phyloP scores from a whole-genome alignment of 92 coral and sea anemone species.

The Actinernus sp. region DNA sequence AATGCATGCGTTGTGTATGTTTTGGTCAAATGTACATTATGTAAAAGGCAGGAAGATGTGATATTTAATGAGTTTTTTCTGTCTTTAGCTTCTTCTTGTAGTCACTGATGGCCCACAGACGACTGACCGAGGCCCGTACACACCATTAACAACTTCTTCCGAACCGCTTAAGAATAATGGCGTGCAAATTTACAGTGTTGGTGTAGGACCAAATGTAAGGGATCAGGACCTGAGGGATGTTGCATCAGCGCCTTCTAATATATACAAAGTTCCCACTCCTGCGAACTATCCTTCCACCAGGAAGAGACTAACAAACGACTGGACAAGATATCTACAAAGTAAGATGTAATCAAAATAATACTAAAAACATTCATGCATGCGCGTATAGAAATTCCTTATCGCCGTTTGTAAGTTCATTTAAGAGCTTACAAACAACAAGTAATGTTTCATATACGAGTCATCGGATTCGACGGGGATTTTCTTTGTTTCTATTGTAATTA shows the following conservation, averaged over 20 bases:
- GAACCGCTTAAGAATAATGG: conserved; percentile 55
- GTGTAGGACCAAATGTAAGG: conserved; percentile 43
- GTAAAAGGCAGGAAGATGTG: no score
- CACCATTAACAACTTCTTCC: conserved; percentile 52
- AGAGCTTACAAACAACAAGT: no score
- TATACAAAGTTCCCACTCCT: conserved; percentile 7
- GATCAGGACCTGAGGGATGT: conserved; percentile 49
- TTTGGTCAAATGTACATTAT: no score
- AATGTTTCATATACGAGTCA: no score
- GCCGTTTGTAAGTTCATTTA: no score
- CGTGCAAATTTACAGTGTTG: conserved; percentile 52
- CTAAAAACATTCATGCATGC: no score
- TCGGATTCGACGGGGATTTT: no score
- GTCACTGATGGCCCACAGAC: conserved; percentile 63
- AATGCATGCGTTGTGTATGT: no score
- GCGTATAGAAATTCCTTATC: no score
- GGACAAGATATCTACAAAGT: conserved; percentile 50
- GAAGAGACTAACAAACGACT: conserved; percentile 26
- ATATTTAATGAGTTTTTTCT: neutral
- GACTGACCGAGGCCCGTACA: conserved; percentile 49
- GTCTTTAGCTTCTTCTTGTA: conserved; percentile 54
- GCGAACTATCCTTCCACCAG: conserved; percentile 28
- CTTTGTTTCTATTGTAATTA: no score
- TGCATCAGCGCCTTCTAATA: conserved; percentile 42
- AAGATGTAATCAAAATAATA: no score